Percentiles rank a stretch among this genome's conserved stretches.
Evolutionary conservation across 2,113 vertebrate genomes (phyloP).

Genomic region (Nanorana parkeri): DNA sequence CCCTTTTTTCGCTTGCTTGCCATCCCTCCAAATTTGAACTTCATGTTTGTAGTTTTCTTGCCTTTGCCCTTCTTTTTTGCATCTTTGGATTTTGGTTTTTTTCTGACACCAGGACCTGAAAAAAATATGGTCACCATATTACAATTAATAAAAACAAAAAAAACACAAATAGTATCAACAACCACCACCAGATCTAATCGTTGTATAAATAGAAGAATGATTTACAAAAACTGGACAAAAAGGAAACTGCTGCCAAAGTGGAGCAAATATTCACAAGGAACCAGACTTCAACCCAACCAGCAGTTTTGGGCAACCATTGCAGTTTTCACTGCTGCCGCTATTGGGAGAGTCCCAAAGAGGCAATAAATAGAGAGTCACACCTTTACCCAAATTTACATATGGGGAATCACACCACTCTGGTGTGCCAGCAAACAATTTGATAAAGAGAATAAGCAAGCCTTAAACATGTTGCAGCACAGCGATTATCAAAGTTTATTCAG

Average conservation of each 20-base stretch:
- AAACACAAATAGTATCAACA: neutral
- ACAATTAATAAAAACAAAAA: neutral
- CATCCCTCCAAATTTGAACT: constrained; percentile 87
- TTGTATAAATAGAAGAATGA: no score
- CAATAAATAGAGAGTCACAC: no score
- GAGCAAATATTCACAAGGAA: neutral
- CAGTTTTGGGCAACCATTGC: no score
- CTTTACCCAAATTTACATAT: no score
- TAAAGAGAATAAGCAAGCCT: neutral
- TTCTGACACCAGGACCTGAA: constrained; percentile 89
- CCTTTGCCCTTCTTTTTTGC: constrained; percentile 90
- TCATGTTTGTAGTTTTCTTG: constrained; percentile 83
- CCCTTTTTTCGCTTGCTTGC: constrained; percentile 93
- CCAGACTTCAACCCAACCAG: no score
- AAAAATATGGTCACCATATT: neutral
- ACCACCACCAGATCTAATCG: no score
- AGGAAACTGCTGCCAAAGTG: neutral
- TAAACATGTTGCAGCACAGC: no score
- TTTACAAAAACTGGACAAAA: no score
- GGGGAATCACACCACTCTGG: no score
- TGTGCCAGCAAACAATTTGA: neutral
- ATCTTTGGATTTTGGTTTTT: constrained; percentile 89
- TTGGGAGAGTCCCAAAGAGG: no score
- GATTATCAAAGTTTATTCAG: no score
- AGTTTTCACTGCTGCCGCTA: no score